Evolutionary conservation across 92 coral and sea anemone species (phyloP), one percentile per base, ranked within the genome.

Genomic region (Parazoanthus darwini): DNA sequence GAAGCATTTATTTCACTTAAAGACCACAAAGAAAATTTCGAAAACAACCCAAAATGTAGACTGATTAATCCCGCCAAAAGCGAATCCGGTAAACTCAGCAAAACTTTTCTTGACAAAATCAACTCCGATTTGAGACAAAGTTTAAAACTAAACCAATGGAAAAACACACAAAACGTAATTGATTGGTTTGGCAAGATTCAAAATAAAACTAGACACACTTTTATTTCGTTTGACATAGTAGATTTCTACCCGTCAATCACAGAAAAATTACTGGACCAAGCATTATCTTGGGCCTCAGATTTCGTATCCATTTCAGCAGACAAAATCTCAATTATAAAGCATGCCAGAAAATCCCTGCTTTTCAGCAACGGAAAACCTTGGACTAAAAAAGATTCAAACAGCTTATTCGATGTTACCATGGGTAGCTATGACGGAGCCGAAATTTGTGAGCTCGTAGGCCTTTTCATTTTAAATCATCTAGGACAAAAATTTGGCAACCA

Each of bases 11-110:
- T 85, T 8, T 29, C 80, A 25, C 38, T 85, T 3, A 85, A 85
- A 85, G 88, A 85, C 58, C 88, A 85, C 63, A 85, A 85, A 68
- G 50, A 85, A 72, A 72, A 72, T 72, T 72, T 72, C 37, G 77
- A 72, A 72, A 72, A 72, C 77, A 72, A 72, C 37, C 77, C 77
- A 72, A 72, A 72, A 72, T 72, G 39, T 8, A 4, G 77, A n/a
- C 39, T 72, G 38, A 72, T 72, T 8, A 72, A 72, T 29, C 77
- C 77, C 11, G 37, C 77, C 37, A 72, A 72, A 72, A 72, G 37
- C 15, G 37, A 72, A 71, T 71, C 76, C 76, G 76, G 76, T 26
- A 71, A 71, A 71, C 76, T 71, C 76, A 71, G 76, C 76, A 71
- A 71, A 71, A 71, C 76, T n/a, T n/a, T 71, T 71, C 38, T 71